A percentile compares a stretch with the other conserved stretches of the same genome.
Evolutionary conservation across 2,888 invertebrate genomes (phyloP).

Genomic region (Himalopsyche anomala): DNA sequence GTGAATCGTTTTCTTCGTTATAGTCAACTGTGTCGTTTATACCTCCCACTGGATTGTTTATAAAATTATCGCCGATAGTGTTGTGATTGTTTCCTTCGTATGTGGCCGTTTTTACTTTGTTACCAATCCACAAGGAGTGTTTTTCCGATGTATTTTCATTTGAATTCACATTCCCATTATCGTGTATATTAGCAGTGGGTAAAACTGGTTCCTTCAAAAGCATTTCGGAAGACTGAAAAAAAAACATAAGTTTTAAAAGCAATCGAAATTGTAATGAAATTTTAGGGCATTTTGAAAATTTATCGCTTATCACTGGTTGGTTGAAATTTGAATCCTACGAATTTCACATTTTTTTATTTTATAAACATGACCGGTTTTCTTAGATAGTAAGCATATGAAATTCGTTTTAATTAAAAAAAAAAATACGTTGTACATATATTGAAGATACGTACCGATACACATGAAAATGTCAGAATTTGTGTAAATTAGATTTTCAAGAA

Average conservation of each 20-base stretch:
- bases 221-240: constrained; percentile 60
- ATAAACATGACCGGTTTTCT: no score
- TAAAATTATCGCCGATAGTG: not conserved
- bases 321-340: no score
- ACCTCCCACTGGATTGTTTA: not conserved
- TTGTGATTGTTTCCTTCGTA: constrained; percentile 24
- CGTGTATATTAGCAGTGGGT: constrained; percentile 53
- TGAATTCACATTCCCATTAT: constrained; percentile 59
- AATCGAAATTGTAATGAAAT: no score
- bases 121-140: not conserved
- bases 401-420: no score
- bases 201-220: constrained; percentile 62
- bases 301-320: no score
- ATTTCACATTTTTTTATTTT: no score
- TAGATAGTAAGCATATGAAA: no score
- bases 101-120: not conserved
- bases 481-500: not conserved
- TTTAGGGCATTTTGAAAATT: no score
- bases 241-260: not conserved
- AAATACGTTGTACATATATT: not conserved
- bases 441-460: not conserved
- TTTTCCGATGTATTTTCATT: constrained; percentile 38
- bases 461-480: not conserved
- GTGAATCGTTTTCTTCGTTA: not conserved
- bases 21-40: not conserved